Evolutionary conservation across 2,113 vertebrate species (phyloP).

Genomic region (Brachypodius melanocephalos): DNA sequence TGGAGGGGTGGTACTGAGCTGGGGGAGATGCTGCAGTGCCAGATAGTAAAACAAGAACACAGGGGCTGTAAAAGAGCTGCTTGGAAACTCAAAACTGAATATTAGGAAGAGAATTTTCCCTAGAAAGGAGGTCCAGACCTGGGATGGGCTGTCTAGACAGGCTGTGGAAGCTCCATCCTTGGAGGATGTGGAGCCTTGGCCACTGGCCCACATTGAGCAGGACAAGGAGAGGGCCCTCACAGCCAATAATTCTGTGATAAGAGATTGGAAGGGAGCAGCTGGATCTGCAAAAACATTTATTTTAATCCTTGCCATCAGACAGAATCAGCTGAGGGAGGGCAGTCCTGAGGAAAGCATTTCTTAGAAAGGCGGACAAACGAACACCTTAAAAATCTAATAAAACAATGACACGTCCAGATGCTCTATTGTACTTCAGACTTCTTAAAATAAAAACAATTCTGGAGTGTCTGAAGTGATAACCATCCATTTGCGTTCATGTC

Average conservation of each 20-base stretch:
- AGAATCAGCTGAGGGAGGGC: background rate
- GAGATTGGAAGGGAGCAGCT: background rate
- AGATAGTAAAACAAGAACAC: background rate
- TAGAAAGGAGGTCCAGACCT: slow-evolving; percentile 18
- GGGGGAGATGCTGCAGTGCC: background rate
- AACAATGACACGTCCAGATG: background rate
- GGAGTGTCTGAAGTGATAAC: background rate
- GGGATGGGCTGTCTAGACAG: slow-evolving; percentile 36
- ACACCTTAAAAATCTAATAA: background rate
- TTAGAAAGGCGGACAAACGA: background rate
- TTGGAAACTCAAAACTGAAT: background rate
- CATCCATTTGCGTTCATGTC: background rate
- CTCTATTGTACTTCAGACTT: background rate
- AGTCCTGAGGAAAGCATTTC: background rate
- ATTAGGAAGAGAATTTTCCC: background rate
- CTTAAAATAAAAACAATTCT: background rate
- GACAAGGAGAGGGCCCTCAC: background rate
- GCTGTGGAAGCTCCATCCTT: slow-evolving; percentile 16
- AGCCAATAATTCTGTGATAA: slow-evolving; percentile 31
- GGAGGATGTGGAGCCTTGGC: background rate
- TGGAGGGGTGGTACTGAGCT: background rate
- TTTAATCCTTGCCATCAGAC: fast-evolving
- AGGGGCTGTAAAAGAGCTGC: background rate
- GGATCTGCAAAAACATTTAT: background rate
- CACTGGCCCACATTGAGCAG: background rate